These are phyloP conservation scores for Aricia artaxerxes DNA, from an alignment of 2,888 invertebrate genomes.

Conservation along the genomic window DNA sequence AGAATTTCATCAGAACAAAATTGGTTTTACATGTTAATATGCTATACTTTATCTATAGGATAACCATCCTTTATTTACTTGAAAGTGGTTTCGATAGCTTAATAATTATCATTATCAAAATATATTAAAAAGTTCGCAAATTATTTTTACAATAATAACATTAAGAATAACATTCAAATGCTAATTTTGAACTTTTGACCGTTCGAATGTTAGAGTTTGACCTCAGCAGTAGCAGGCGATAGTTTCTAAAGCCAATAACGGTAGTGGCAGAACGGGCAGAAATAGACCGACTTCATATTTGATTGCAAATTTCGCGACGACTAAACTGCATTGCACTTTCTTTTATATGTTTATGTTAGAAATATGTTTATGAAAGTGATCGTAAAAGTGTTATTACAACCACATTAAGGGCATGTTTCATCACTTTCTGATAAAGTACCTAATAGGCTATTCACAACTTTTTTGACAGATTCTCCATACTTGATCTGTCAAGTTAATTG, in stretches of 20 bases:
- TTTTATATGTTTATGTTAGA: background rate
- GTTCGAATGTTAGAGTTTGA: background rate
- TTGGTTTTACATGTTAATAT: no score
- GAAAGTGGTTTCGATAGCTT: no score
- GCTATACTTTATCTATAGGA: no score
- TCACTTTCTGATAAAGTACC: no score
- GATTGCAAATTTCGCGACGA: slow-evolving; percentile 3
- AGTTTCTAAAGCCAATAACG: slow-evolving; percentile 1
- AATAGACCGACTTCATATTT: slow-evolving; percentile 4
- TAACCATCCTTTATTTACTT: no score
- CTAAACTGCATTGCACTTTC: background rate
- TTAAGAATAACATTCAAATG: background rate
- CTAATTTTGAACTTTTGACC: background rate
- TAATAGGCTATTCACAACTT: no score
- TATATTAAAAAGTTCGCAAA: no score
- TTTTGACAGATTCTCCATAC: no score
- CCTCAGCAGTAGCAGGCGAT: background rate
- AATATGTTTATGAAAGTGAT: background rate
- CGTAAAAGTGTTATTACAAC: background rate
- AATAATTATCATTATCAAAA: no score
- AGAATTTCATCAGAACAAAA: no score
- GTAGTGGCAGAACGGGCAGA: background rate
- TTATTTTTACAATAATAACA: background rate
- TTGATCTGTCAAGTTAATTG: no score
- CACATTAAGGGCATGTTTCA: no score